Percentiles rank a stretch among this genome's conserved stretches.
Evolutionary conservation across 2,888 invertebrate species (phyloP).

Genomic region (Acanthosepion esculentum): DNA sequence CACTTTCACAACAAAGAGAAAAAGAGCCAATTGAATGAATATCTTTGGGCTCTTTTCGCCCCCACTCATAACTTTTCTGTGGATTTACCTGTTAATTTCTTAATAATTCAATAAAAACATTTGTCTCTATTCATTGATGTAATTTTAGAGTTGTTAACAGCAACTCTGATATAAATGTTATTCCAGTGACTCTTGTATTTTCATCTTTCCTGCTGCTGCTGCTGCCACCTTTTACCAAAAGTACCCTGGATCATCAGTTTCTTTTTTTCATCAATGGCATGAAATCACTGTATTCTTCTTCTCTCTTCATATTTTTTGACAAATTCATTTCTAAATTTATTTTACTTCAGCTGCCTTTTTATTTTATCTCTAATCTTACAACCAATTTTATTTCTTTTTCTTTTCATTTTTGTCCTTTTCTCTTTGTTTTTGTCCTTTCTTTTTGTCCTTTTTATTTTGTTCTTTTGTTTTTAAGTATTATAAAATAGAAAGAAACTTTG

Average conservation of each 20-base stretch:
- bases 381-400: neutral
- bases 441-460: neutral
- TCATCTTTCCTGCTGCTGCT: neutral
- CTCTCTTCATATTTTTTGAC: neutral
- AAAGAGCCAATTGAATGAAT: too few species aligned
- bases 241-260: neutral
- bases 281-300: neutral
- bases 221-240: neutral
- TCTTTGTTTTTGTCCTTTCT: neutral
- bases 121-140: neutral
- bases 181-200: neutral
- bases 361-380: neutral
- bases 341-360: neutral
- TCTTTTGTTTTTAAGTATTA: neutral
- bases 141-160: neutral
- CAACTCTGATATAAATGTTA: neutral
- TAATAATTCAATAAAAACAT: too few species aligned
- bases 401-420: neutral
- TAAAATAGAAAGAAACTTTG: neutral
- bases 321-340: neutral
- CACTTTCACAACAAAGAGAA: too few species aligned
- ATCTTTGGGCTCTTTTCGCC: too few species aligned
- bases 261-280: neutral
- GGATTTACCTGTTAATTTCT: too few species aligned
- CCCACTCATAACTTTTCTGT: too few species aligned